phyloP scores from a whole-genome alignment of 2,888 invertebrate genomes.

The Cybosia mesomella region DNA sequence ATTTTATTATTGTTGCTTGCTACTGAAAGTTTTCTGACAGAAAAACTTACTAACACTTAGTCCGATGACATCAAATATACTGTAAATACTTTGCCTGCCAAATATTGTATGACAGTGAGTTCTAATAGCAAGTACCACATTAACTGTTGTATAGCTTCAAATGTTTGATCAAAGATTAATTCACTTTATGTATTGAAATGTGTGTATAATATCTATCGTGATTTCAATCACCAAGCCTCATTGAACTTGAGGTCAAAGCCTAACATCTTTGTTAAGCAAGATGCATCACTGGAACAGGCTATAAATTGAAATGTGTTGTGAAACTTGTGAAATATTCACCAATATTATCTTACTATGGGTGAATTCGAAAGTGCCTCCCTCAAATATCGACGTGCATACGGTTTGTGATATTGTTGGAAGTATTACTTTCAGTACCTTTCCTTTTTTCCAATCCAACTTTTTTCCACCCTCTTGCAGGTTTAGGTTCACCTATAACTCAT shows the following conservation, averaged over 20 bases:
- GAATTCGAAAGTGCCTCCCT: not conserved
- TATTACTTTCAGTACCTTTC: not conserved
- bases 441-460: not conserved
- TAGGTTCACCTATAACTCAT: too few relatives aligned
- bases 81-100: not conserved
- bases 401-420: too few relatives aligned
- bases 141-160: not conserved
- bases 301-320: constrained; percentile 14
- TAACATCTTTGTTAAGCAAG: constrained; percentile 49
- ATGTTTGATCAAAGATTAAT: not conserved
- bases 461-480: too few relatives aligned
- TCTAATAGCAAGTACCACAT: not conserved
- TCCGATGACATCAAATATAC: not conserved
- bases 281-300: constrained; percentile 28
- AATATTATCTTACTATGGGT: not conserved
- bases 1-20: too few relatives aligned
- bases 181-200: constrained; percentile 7
- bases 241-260: constrained; percentile 43
- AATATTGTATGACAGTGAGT: not conserved
- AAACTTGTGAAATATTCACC: not conserved
- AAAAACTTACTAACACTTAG: too few relatives aligned
- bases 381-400: not conserved
- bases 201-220: constrained; percentile 36
- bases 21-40: too few relatives aligned
- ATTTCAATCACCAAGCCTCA: constrained; percentile 48